Percentiles rank a stretch among this genome's conserved stretches.
Evolutionary conservation across 2,113 vertebrate genomes (phyloP).

Genomic region (Microcebus murinus): DNA sequence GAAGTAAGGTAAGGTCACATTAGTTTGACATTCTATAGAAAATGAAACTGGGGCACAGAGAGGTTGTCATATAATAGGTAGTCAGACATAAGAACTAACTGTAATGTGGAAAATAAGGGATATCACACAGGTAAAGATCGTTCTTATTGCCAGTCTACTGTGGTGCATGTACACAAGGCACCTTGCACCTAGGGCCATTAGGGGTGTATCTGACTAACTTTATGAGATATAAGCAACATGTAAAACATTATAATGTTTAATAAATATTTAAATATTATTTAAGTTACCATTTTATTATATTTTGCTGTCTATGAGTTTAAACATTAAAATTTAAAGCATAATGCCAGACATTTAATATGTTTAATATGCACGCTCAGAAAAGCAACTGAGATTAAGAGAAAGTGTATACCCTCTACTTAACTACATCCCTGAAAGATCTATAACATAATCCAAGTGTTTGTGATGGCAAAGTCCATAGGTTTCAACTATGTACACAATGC

Average conservation of each 20-base stretch:
- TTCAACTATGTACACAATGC: neutral
- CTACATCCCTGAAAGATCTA: neutral
- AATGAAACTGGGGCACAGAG: neutral
- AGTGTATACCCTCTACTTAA: neutral
- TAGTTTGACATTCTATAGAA: neutral
- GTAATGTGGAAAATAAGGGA: neutral
- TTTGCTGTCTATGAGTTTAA: neutral
- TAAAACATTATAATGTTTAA: neutral
- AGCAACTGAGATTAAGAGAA: neutral
- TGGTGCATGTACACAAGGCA: neutral
- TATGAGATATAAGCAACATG: neutral
- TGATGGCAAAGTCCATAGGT: neutral
- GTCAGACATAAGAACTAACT: neutral
- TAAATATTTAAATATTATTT: neutral
- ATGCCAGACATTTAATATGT: neutral
- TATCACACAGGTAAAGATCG: neutral
- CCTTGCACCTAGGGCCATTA: neutral
- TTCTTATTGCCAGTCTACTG: neutral
- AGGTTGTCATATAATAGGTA: neutral
- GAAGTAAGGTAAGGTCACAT: neutral
- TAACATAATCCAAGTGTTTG: neutral
- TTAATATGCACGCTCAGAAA: neutral
- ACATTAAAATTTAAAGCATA: neutral
- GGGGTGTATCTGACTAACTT: neutral
- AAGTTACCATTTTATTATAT: neutral